Conservation (phyloP, 2,888 invertebrate species). For the Mythimna vitellina region DNA sequence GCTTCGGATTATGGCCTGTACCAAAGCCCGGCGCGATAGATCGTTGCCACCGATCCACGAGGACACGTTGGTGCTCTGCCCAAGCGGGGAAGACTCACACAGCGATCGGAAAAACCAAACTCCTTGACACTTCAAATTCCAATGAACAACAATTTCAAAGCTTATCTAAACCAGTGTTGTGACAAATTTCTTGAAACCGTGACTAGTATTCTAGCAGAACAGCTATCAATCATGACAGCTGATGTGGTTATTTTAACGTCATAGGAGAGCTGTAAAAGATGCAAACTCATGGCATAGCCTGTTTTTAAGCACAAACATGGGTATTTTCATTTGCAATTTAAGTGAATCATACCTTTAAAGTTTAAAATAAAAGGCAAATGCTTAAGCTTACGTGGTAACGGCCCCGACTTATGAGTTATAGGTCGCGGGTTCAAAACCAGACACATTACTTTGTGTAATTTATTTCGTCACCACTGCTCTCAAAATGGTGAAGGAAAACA, state of each 20-base stretch:
- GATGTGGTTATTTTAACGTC: constrained; percentile 45
- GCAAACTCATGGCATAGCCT: constrained; percentile 25
- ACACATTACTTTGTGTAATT: too few species aligned
- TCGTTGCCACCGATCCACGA: too few species aligned
- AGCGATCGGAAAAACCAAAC: background rate
- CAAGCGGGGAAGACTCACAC: background rate
- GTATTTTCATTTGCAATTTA: background rate
- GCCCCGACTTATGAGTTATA: too few species aligned
- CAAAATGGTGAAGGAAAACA: too few species aligned
- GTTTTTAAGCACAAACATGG: constrained; percentile 19
- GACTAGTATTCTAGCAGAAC: constrained; percentile 39
- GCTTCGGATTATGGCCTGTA: too few species aligned
- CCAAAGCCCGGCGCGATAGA: too few species aligned
- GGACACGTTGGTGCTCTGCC: too few species aligned
- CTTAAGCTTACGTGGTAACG: too few species aligned
- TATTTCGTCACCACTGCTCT: too few species aligned
- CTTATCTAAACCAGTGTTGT: constrained; percentile 5
- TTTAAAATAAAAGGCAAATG: background rate
- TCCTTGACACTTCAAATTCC: background rate
- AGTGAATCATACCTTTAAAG: constrained; percentile 29
- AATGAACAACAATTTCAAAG: background rate
- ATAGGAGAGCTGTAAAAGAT: constrained; percentile 6
- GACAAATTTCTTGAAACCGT: constrained; percentile 9
- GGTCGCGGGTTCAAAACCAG: too few species aligned
- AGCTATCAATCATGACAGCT: constrained; percentile 29